A percentile compares a stretch with the other conserved stretches of the same genome.
phyloP scores from a whole-genome alignment of 2,797 vertebrate species.

The Onychomys leucogaster region DNA sequence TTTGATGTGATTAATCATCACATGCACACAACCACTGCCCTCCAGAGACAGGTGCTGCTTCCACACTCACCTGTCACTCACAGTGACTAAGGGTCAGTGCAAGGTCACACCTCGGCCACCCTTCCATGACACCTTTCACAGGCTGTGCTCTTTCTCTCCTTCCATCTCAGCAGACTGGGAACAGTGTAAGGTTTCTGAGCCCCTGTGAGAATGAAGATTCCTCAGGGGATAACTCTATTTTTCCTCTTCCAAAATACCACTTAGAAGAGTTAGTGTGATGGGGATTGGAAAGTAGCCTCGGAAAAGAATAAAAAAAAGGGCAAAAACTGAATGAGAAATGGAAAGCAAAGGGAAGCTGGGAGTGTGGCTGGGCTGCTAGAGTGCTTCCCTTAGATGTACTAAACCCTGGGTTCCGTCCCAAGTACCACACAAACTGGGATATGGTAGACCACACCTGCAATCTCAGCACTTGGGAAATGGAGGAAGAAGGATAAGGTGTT shows the following conservation, averaged over 20 bases:
- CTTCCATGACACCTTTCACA: not conserved
- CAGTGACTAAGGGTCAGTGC: not conserved
- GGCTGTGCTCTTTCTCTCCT: not conserved
- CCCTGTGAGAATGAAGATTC: not conserved
- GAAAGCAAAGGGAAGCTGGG: not conserved
- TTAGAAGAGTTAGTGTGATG: not conserved
- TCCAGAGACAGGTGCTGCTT: conserved; percentile 40
- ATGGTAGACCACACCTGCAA: not conserved
- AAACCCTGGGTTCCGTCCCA: not conserved
- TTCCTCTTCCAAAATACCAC: not conserved
- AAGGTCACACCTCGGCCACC: not conserved
- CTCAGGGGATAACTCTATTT: not conserved
- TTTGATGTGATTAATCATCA: conserved; percentile 43
- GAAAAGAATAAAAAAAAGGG: not conserved
- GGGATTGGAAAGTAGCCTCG: not conserved
- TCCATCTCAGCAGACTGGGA: not conserved
- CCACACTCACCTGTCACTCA: not conserved
- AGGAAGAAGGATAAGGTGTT: not conserved
- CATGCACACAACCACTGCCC: conserved; percentile 57
- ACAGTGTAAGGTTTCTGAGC: not conserved
- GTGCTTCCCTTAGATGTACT: not conserved
- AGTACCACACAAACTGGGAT: not conserved
- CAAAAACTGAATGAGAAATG: not conserved
- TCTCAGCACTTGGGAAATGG: not conserved
- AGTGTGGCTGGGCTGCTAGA: not conserved